phyloP scores from a whole-genome alignment of 2,113 vertebrate species.

The Rhinopomastus cyanomelas region DNA sequence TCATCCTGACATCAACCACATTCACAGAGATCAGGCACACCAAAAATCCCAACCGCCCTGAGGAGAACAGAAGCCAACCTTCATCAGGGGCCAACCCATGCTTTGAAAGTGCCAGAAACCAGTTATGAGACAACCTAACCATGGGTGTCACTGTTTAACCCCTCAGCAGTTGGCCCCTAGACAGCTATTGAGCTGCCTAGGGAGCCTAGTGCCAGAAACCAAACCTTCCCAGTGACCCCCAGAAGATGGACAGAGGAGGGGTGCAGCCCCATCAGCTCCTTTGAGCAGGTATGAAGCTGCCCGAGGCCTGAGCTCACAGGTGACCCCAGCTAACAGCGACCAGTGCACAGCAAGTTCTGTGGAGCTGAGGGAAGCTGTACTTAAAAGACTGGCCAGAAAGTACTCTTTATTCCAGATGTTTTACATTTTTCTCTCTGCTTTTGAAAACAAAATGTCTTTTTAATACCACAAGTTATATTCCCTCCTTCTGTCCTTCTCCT shows the following conservation, averaged over 20 bases:
- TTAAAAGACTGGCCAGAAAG: constrained; percentile 10
- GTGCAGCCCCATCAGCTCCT: not conserved
- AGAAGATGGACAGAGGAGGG: not conserved
- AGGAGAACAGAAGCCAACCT: not conserved
- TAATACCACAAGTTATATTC: constrained; percentile 42
- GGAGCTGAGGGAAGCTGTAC: not conserved
- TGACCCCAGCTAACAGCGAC: not conserved
- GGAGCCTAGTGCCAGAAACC: not conserved
- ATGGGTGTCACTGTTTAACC: not conserved
- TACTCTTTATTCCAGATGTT: constrained; percentile 38
- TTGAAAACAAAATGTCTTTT: constrained; percentile 52
- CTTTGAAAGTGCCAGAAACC: not conserved
- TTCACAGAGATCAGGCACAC: not conserved
- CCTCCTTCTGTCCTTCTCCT: constrained; percentile 16
- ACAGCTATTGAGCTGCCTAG: not conserved
- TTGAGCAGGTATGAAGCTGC: not conserved
- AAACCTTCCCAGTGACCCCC: fast-evolving
- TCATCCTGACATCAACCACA: not conserved
- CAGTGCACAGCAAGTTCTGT: not conserved
- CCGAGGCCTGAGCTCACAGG: not conserved
- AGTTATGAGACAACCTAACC: not conserved
- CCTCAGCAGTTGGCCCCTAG: not conserved
- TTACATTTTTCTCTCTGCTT: constrained; percentile 41
- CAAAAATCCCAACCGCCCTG: not conserved
- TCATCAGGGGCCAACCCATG: not conserved